phyloP scores from a whole-genome alignment of 2,113 vertebrate species.

The Vidua chalybeata region DNA sequence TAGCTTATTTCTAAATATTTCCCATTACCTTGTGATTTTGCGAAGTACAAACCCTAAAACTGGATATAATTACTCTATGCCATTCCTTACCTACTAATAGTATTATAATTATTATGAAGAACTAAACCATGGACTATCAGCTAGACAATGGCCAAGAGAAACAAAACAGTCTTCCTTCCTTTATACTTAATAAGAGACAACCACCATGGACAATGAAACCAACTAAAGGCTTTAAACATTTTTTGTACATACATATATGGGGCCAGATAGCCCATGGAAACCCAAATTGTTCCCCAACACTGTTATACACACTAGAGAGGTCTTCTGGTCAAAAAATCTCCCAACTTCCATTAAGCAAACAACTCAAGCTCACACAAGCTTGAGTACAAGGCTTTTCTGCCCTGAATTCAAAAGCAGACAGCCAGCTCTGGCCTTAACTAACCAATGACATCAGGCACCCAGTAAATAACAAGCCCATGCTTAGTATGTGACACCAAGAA shows the following conservation, averaged over 20 bases:
- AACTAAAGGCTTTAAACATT: neutral
- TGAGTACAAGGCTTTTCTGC: neutral
- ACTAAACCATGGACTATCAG: neutral
- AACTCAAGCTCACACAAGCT: neutral
- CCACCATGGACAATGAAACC: fast-evolving
- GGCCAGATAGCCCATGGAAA: neutral
- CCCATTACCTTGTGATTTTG: neutral
- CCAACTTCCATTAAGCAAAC: neutral
- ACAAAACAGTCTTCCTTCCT: neutral
- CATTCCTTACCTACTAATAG: neutral
- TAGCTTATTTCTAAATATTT: neutral
- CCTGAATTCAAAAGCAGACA: neutral
- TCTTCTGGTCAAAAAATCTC: too few species aligned
- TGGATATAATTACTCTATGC: neutral
- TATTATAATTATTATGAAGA: neutral
- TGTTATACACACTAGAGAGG: neutral
- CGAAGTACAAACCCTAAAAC: neutral
- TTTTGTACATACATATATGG: neutral
- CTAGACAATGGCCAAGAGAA: neutral
- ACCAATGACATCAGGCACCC: fast-evolving
- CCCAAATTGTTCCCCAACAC: neutral
- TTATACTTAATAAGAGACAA: neutral
- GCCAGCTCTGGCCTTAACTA: neutral
- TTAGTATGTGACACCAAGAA: neutral
- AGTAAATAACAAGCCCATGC: neutral